Evolutionary conservation across 2,888 invertebrate genomes (phyloP).

Genomic region (Operophtera brumata): DNA sequence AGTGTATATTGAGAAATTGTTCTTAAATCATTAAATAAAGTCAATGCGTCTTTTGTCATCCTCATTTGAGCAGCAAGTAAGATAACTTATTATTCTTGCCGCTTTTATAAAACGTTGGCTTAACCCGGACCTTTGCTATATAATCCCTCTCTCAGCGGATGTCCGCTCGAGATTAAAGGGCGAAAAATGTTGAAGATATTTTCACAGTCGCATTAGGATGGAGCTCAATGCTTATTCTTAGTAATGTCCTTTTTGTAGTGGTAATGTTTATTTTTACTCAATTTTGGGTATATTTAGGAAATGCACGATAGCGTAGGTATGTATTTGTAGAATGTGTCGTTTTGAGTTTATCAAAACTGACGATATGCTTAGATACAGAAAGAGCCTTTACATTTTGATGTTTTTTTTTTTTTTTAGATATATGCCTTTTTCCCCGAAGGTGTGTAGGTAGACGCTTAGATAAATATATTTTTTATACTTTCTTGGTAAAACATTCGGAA

Average conservation of each 20-base stretch:
- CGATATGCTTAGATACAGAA: too few species aligned
- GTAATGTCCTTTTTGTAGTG: conserved; percentile 27
- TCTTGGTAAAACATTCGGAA: too few species aligned
- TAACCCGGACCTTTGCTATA: conserved; percentile 28
- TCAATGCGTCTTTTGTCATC: too few species aligned
- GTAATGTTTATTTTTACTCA: conserved; percentile 16
- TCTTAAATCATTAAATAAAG: too few species aligned
- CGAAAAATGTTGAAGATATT: conserved; percentile 37
- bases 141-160: conserved; percentile 32
- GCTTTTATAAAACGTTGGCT: neutral
- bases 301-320: neutral
- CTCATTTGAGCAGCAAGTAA: too few species aligned
- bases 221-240: conserved; percentile 22
- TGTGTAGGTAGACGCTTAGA: too few species aligned
- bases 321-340: conserved; percentile 1
- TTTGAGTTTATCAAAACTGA: neutral
- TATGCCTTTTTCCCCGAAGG: too few species aligned
- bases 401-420: too few species aligned
- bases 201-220: conserved; percentile 32
- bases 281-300: conserved; percentile 2
- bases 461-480: too few species aligned
- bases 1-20: too few species aligned
- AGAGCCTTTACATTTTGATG: too few species aligned
- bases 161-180: conserved; percentile 34
- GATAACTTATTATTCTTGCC: neutral